A percentile compares a stretch with the other conserved stretches of the same genome.
phyloP scores from a whole-genome alignment of 2,888 invertebrate genomes.

The Tenthredo scrophulariae region DNA sequence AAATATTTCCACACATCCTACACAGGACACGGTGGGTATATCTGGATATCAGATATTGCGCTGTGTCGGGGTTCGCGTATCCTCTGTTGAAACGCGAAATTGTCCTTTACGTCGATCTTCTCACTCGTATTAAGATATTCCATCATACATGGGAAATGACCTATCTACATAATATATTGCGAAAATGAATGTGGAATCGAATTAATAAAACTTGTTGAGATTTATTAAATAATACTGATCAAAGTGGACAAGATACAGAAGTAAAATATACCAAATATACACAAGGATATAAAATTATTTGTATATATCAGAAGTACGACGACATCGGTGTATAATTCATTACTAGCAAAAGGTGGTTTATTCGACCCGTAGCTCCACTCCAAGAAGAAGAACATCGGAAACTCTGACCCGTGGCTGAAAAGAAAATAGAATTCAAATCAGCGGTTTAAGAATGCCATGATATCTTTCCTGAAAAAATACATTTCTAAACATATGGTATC shows the following conservation, averaged over 20 bases:
- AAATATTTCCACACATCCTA: slow-evolving; percentile 66
- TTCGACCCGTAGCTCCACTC: not conserved
- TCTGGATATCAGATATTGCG: slow-evolving; percentile 61
- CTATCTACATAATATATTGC: not conserved
- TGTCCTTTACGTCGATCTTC: slow-evolving; percentile 25
- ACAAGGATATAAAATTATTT: slow-evolving; percentile 45
- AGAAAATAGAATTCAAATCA: not conserved
- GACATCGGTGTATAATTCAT: slow-evolving; percentile 44
- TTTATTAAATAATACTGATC: slow-evolving; percentile 37
- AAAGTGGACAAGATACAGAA: slow-evolving; percentile 34
- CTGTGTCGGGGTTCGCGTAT: slow-evolving; percentile 46
- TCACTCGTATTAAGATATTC: not conserved
- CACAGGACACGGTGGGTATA: slow-evolving; percentile 58
- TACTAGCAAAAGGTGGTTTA: not conserved
- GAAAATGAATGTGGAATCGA: slow-evolving; percentile 11
- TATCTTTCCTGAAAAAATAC: not conserved
- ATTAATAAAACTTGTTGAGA: slow-evolving; percentile 31
- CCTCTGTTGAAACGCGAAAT: slow-evolving; percentile 54
- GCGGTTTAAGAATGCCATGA: not conserved
- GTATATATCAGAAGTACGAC: slow-evolving; percentile 34
- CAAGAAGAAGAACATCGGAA: not conserved
- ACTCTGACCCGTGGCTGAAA: slow-evolving; percentile 1
- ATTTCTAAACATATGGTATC: not conserved
- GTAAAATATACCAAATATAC: slow-evolving; percentile 46
- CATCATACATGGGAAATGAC: slow-evolving; percentile 3